Conservation (phyloP, 1,140 invertebrate species). For the Neoseiulus cucumeris region DNA sequence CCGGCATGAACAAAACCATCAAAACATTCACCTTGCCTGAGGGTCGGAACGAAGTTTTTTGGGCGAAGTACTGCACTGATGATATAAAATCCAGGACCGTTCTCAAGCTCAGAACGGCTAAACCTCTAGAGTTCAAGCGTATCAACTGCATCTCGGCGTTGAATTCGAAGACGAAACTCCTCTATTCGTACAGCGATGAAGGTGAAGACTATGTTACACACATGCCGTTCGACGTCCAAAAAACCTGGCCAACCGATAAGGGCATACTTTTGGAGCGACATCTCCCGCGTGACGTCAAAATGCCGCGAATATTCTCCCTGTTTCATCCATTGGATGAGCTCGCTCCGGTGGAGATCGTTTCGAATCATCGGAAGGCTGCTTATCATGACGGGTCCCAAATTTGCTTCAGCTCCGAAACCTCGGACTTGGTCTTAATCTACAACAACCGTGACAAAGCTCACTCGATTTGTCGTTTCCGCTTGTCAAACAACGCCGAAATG, state of each 20-base stretch:
- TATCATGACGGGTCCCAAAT: background rate
- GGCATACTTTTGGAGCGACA: slow-evolving; percentile 46
- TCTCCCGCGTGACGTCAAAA: background rate
- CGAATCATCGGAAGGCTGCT: background rate
- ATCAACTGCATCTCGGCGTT: slow-evolving; percentile 1
- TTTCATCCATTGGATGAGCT: slow-evolving; percentile 70
- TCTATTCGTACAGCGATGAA: background rate
- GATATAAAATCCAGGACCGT: background rate
- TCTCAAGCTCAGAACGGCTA: background rate
- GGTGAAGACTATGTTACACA: slow-evolving; percentile 6
- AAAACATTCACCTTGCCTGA: background rate
- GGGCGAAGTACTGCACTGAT: background rate
- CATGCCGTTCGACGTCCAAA: slow-evolving; percentile 27
- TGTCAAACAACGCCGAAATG: background rate
- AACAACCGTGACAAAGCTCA: background rate
- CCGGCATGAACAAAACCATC: background rate
- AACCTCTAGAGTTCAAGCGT: background rate
- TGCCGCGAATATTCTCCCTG: slow-evolving; percentile 51
- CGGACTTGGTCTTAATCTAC: background rate
- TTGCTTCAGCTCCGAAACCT: background rate
- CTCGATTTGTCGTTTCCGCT: background rate
- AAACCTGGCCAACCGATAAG: slow-evolving; percentile 51
- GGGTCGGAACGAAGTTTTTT: slow-evolving; percentile 1
- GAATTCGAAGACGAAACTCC: background rate
- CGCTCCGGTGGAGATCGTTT: slow-evolving; percentile 38